phyloP scores from a whole-genome alignment of 2,797 vertebrate genomes.

The Sebastolobus alascanus region DNA sequence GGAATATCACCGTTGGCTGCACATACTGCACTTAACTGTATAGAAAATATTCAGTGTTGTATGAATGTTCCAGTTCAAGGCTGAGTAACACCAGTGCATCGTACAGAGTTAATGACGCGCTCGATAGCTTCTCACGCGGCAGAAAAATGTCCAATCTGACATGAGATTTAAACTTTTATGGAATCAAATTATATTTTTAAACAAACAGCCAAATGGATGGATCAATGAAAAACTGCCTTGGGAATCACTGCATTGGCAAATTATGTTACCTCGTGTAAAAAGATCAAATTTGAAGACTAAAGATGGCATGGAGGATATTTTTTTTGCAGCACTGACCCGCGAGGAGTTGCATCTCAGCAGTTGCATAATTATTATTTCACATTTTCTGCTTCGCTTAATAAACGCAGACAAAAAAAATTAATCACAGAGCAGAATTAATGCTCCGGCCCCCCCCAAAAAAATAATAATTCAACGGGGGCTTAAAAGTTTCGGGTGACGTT shows the following conservation, averaged over 20 bases:
- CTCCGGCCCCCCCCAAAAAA: background rate
- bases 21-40: background rate
- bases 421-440: constrained; percentile 33
- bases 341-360: background rate
- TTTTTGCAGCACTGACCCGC: no score
- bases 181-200: background rate
- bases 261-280: constrained; percentile 6
- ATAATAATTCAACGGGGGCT: background rate
- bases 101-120: background rate
- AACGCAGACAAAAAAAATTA: constrained; percentile 19
- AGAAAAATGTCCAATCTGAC: background rate
- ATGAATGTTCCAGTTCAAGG: constrained; percentile 43
- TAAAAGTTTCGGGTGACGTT: background rate
- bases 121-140: constrained; percentile 10
- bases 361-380: constrained; percentile 67
- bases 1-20: constrained; percentile 19
- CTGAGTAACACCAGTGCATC: constrained; percentile 28
- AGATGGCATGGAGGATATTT: background rate
- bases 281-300: constrained; percentile 12
- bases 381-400: constrained; percentile 41
- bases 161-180: background rate
- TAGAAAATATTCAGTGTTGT: constrained; percentile 40
- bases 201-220: background rate
- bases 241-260: constrained; percentile 35
- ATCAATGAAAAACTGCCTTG: background rate